phyloP scores from a whole-genome alignment of 1,140 invertebrate species.

The Diorhabda elongata region DNA sequence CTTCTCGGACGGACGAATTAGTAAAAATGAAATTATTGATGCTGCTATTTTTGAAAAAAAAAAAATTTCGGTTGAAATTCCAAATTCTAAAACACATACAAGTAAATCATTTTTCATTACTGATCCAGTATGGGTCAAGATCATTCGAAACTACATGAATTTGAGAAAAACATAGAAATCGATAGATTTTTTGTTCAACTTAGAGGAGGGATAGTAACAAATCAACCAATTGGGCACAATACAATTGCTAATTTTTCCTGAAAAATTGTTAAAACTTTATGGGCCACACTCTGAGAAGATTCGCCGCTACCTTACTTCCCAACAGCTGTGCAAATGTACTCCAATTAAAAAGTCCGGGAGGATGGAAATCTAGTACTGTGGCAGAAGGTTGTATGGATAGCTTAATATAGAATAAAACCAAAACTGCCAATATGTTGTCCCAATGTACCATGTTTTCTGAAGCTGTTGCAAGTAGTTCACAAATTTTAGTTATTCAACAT shows the following conservation, averaged over 20 bases:
- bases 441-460: not conserved
- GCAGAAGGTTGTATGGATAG: not conserved
- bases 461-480: too few relatives aligned
- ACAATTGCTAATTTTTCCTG: not conserved
- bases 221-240: not conserved
- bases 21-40: not conserved
- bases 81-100: too few relatives aligned
- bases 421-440: not conserved
- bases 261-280: not conserved
- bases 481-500: too few relatives aligned
- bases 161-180: not conserved
- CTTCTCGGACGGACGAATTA: constrained; percentile 6
- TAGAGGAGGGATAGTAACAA: not conserved
- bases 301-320: not conserved
- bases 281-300: not conserved
- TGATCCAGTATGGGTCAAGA: not conserved
- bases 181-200: too few relatives aligned
- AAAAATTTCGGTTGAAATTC: constrained; percentile 3
- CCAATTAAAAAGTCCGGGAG: not conserved
- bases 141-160: not conserved
- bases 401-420: not conserved
- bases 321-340: not conserved
- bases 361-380: not conserved
- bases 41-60: not conserved
- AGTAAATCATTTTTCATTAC: too few relatives aligned